Evolutionary conservation across 2,797 vertebrate genomes (phyloP).

Genomic region (Cossypha niveicapilla): DNA sequence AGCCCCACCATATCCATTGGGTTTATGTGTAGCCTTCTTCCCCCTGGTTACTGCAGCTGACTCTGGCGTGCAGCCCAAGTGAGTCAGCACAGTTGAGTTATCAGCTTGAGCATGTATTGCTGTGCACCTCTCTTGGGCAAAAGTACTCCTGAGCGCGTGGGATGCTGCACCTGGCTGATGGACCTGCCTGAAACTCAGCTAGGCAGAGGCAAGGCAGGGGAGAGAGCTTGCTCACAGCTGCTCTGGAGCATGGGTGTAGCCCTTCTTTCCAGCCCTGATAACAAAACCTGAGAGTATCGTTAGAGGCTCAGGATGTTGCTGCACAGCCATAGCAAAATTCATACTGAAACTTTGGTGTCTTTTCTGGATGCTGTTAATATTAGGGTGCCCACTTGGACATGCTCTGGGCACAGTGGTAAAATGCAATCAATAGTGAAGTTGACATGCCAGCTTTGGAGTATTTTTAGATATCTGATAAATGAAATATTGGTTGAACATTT

Average conservation of each 20-base stretch:
- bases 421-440: not conserved
- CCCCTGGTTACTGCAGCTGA: not conserved
- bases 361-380: not conserved
- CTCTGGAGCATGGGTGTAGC: not conserved
- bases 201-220: not conserved
- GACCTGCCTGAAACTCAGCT: rapidly evolving
- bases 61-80: not conserved
- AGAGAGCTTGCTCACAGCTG: not conserved
- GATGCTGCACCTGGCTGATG: not conserved
- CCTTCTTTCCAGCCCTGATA: not conserved
- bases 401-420: not conserved
- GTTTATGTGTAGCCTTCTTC: not conserved
- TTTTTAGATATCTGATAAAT: not conserved
- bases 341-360: not conserved
- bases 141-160: rapidly evolving
- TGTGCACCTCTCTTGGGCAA: not conserved
- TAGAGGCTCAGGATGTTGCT: not conserved
- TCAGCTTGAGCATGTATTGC: not conserved
- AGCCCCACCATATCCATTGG: not conserved
- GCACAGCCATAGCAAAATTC: not conserved
- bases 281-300: not conserved
- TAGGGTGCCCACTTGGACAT: not conserved
- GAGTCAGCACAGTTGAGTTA: not conserved
- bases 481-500: not conserved
- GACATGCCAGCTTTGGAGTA: not conserved